Evolutionary conservation across 2,113 vertebrate genomes (phyloP), one percentile per base, ranked within the genome.

Genomic region (Xerus inauris): DNA sequence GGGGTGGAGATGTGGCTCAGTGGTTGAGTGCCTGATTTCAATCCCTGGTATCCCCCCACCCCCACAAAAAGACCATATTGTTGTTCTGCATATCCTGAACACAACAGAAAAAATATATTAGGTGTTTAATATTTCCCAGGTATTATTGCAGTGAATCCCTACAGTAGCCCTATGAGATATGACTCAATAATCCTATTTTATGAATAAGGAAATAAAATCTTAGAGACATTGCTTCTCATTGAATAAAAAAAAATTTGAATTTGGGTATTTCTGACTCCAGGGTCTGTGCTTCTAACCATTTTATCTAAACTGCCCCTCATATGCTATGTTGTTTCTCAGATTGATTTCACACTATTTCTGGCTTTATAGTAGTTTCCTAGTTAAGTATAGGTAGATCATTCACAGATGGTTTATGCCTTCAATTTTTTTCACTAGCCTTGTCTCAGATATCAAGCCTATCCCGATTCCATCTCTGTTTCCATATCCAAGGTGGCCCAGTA

Each of bases 181-280:
- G 73, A 3, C 47, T 94, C 9, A 84, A 73, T 92, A 89, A 79
- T 67, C 38, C 45, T 12, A 47, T 65, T 91, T 83, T 79, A 47
- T 11, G 67, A n/a, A 71, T 42, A 26, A 90, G 40, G 67, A 96
- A 76, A 75, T 69, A 87, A 89, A 90, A 54, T 54, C 86, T 93
- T 82, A 76, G 82, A 32, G 57, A 90, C 9, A 76, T 67, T 87
- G 81, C 76, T 92, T 93, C 38, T 96, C 82, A 88, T 17, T 83
- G 62, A 82, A 24, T 59, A 84, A 62, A 88, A 6, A 45, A 64
- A n/a, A 67, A 75, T 75, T 75, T 73, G 35, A 62, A 42, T 54
- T 91, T 77, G 30, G 62, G 28, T 64, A 64, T 64, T 64, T 64
- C 28, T 64, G 57, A 59, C 22, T 59, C 57, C 24, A 59, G 57